phyloP scores from a whole-genome alignment of 2,113 vertebrate species.

The Bufo gargarizans region DNA sequence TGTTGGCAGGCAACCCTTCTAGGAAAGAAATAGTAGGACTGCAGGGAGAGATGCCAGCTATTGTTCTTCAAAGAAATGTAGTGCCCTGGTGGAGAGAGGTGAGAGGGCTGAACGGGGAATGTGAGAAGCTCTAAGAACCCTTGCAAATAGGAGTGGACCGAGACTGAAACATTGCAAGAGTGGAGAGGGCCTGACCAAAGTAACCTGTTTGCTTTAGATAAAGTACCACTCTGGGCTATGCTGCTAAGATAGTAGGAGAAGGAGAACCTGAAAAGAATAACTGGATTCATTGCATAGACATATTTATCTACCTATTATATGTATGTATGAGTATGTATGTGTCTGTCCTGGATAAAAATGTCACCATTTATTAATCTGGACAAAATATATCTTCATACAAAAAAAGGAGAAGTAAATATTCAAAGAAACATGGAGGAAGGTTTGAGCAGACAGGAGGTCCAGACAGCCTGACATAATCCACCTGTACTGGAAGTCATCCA shows the following conservation, averaged over 20 bases:
- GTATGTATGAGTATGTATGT: not conserved
- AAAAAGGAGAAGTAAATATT: not conserved
- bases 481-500: slow-evolving; percentile 31
- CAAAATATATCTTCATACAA: not conserved
- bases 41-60: slow-evolving; percentile 38
- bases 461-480: slow-evolving; percentile 30
- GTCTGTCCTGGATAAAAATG: not conserved
- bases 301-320: not conserved
- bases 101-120: slow-evolving; percentile 39
- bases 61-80: slow-evolving; percentile 46
- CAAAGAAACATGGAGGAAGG: slow-evolving; percentile 28
- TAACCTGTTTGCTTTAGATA: not conserved
- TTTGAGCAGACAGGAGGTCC: not conserved
- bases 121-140: slow-evolving; percentile 31
- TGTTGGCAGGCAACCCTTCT: slow-evolving; percentile 52
- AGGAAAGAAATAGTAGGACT: slow-evolving; percentile 54
- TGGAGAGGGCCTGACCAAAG: not conserved
- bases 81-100: slow-evolving; percentile 15
- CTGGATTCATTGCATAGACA: not conserved
- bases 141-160: not conserved
- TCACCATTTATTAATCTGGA: not conserved
- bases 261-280: not conserved
- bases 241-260: not conserved
- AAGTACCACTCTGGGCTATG: not conserved
- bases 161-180: not conserved